Base-by-base conservation (phyloP, 1,140 invertebrate species). In the Drosophila setifemur region DNA sequence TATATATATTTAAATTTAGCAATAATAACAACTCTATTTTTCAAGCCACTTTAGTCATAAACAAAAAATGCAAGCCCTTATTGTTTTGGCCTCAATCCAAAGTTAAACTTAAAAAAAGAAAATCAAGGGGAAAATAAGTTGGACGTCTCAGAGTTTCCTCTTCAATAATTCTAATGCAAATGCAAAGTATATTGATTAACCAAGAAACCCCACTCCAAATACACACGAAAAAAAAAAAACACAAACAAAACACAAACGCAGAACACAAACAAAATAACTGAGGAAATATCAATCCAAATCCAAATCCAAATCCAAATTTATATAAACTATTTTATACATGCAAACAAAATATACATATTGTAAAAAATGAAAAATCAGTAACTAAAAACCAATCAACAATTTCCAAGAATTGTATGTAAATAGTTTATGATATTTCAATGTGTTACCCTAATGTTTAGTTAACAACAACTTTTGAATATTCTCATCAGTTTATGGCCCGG, bases 261-360 rank as follows among this genome's bases (percentile, higher is more conserved):
- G 31, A 40, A 60, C 43, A 37, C 21, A 52, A 58, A 73, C 48
- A 47, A 60, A 31, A 16, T 72, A 77, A 61, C 83, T 69, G 57
- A 72, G 77, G 49, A 82, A 77, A 83, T 82, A 82, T 85, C 81
- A 79, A 71, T 75, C 71, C 58, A 67, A 54, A 44, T 43, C 48
- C 64, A 42, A 79, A 71, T 75, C 71, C 58, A 67, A 54, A 44
- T 43, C 48, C 64, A 42, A 79, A 60, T 81, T 79, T 74, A 75
- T 71, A 81, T 67, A 78, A 45, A 78, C 78, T 78, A 82, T 82
- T 85, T 82, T 82, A 78, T 82, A 82, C 79, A 60, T 77, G 67
- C 70, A 82, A 70, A 54, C n/a, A 55, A 47, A 29, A 74, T 58
- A 60, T 57, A 63, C 54, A 68, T 73, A 82, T 69, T 77, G 68